phyloP scores from a whole-genome alignment of 2,888 invertebrate species.

The Rhogogaster chlorosoma region DNA sequence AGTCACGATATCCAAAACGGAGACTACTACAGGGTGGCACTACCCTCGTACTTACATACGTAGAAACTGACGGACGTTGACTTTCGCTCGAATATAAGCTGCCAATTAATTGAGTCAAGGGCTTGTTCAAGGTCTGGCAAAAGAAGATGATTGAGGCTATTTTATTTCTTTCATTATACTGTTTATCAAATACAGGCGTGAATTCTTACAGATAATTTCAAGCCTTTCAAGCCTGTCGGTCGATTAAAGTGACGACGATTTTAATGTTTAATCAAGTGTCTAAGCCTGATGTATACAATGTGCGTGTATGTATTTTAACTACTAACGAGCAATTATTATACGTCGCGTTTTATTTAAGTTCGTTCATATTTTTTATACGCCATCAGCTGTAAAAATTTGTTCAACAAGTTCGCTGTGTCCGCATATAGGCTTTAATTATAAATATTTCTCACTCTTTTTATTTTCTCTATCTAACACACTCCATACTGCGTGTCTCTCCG shows the following conservation, averaged over 20 bases:
- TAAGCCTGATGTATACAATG: background rate
- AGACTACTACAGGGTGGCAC: constrained; percentile 51
- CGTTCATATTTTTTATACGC: background rate
- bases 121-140: background rate
- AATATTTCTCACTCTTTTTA: background rate
- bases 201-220: background rate
- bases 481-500: background rate
- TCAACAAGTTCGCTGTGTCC: constrained; percentile 9
- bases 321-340: constrained; percentile 39
- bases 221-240: background rate
- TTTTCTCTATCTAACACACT: background rate
- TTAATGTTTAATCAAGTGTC: constrained; percentile 32
- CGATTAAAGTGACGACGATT: constrained; percentile 32
- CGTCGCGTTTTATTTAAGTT: background rate
- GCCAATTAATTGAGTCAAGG: background rate
- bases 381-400: constrained; percentile 39
- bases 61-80: background rate
- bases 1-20: constrained; percentile 75
- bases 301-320: background rate
- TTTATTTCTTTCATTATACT: background rate
- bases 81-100: background rate
- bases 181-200: background rate
- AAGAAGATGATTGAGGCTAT: background rate
- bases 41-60: background rate
- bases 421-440: background rate